Conservation (phyloP, 2,797 vertebrate genomes). For the Argentina silus region DNA sequence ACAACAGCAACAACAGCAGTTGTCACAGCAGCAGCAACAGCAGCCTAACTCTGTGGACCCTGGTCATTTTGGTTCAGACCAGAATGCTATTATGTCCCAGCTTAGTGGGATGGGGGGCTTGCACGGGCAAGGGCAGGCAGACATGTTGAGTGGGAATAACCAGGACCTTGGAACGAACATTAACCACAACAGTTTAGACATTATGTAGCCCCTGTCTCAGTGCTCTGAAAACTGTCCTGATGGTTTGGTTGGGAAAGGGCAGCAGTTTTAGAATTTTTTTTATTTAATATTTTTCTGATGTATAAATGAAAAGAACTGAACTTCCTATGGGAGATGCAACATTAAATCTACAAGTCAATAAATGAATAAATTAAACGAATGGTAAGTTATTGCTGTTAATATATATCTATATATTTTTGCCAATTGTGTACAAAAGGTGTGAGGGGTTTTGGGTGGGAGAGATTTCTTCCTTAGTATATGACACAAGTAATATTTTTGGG, state of each 20-base stretch:
- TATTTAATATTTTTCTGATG: slow-evolving; percentile 96
- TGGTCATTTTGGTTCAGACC: slow-evolving; percentile 91
- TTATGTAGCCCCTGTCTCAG: slow-evolving; percentile 84
- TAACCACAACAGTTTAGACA: slow-evolving; percentile 93
- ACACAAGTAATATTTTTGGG: slow-evolving; percentile 82
- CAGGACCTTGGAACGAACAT: slow-evolving; percentile 89
- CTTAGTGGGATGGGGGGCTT: slow-evolving; percentile 91
- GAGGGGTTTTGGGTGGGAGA: slow-evolving; percentile 77
- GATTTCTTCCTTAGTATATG: slow-evolving; percentile 80
- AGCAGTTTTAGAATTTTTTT: slow-evolving; percentile 82
- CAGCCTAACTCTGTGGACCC: slow-evolving; percentile 87
- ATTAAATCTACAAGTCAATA: slow-evolving; percentile 81
- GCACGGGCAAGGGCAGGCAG: slow-evolving; percentile 84
- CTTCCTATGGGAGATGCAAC: slow-evolving; percentile 86
- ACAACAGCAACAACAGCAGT: slow-evolving; percentile 75
- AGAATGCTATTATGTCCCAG: slow-evolving; percentile 96
- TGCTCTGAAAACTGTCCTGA: slow-evolving; percentile 62
- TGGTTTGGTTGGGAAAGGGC: slow-evolving; percentile 64
- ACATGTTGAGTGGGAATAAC: slow-evolving; percentile 89
- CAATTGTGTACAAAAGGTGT: slow-evolving; percentile 82
- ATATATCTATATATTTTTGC: slow-evolving; percentile 85
- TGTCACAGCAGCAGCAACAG: slow-evolving; percentile 78
- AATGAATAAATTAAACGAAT: slow-evolving; percentile 85
- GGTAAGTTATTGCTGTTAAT: slow-evolving; percentile 88
- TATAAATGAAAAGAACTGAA: slow-evolving; percentile 81